A percentile compares a stretch with the other conserved stretches of the same genome.
Evolutionary conservation across 2,113 vertebrate genomes (phyloP).

Genomic region (Mesoclemmys tuberculata): DNA sequence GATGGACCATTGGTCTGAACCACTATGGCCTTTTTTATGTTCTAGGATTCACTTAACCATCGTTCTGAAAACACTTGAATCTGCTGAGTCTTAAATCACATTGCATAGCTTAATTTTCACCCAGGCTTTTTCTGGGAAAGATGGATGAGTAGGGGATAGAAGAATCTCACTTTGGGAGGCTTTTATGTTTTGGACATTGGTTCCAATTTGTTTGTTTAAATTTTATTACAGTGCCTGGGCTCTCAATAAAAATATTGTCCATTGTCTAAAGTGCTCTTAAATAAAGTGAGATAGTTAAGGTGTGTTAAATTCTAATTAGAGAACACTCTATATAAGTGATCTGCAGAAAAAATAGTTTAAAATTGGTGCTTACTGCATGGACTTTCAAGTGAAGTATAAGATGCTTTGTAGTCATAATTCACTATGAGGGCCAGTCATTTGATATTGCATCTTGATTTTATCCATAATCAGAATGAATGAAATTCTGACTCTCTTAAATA

Average conservation of each 20-base stretch:
- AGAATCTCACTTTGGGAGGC: background rate
- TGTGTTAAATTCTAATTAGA: background rate
- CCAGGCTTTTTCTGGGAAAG: background rate
- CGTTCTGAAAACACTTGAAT: background rate
- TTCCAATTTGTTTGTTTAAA: slow-evolving; percentile 15
- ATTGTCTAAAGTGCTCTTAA: background rate
- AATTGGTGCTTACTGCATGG: background rate
- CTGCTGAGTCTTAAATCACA: background rate
- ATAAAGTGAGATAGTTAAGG: background rate
- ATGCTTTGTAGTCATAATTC: background rate
- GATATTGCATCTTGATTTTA: background rate
- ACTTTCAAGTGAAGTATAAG: background rate
- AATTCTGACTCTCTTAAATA: slow-evolving; percentile 12
- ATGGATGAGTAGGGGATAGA: background rate
- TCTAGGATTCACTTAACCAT: background rate
- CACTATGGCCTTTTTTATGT: background rate
- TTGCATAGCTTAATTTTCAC: background rate
- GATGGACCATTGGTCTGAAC: background rate
- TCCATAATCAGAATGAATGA: slow-evolving; percentile 7
- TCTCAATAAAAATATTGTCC: background rate
- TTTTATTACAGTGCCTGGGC: background rate
- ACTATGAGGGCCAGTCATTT: background rate
- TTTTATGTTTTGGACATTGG: background rate
- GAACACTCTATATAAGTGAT: background rate
- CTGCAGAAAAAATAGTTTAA: background rate